A percentile compares a stretch with the other conserved stretches of the same genome.
phyloP scores from a whole-genome alignment of 2,113 vertebrate genomes.

The Aspiorhynchus laticeps region DNA sequence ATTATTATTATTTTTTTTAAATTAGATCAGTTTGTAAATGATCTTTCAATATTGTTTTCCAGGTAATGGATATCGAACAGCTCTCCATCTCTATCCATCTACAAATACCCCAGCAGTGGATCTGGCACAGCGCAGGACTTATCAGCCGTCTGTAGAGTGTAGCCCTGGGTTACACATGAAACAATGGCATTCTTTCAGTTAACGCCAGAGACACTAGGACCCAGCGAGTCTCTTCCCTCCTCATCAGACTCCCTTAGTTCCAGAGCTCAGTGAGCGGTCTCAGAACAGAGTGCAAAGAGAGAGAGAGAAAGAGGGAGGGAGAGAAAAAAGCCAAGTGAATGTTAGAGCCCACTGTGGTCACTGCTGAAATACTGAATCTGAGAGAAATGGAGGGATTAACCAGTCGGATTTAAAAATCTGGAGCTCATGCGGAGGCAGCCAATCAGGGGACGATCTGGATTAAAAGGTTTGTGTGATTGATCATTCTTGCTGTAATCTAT shows the following conservation, averaged over 20 bases:
- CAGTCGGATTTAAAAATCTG: slow-evolving; percentile 69
- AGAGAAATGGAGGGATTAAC: slow-evolving; percentile 69
- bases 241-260: slow-evolving; percentile 67
- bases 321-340: slow-evolving; percentile 65
- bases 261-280: slow-evolving; percentile 66
- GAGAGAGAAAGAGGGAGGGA: slow-evolving; percentile 55
- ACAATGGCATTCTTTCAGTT: slow-evolving; percentile 60
- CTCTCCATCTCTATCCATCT: slow-evolving; percentile 1
- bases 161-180: slow-evolving; percentile 34
- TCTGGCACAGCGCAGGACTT: slow-evolving; percentile 11
- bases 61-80: slow-evolving; percentile 1
- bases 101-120: neutral
- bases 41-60: neutral
- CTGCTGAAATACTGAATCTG: slow-evolving; percentile 61
- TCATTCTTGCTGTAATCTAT: slow-evolving; percentile 64
- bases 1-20: too few relatives aligned
- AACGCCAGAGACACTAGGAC: slow-evolving; percentile 72
- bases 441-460: slow-evolving; percentile 68
- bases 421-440: slow-evolving; percentile 69
- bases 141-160: slow-evolving; percentile 2
- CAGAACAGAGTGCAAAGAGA: slow-evolving; percentile 54
- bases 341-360: slow-evolving; percentile 66
- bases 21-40: neutral
- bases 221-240: slow-evolving; percentile 66
- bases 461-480: slow-evolving; percentile 73